Base-by-base conservation (phyloP, 2,888 invertebrate species). In the Chironomus riparius region DNA sequence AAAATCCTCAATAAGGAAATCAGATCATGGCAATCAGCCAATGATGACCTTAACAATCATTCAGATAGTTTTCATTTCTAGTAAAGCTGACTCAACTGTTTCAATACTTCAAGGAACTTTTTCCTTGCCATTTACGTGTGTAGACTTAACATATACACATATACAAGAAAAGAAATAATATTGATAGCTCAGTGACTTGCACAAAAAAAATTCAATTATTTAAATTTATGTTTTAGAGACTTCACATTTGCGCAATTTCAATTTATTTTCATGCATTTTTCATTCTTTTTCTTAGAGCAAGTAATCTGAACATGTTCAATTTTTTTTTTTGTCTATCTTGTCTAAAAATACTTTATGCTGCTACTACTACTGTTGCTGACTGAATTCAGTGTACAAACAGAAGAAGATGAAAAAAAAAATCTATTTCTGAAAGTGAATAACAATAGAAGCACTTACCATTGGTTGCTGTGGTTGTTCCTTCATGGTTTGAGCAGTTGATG, bases 381-480 rank as follows among this genome's bases (percentile, higher is more conserved):
- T 50, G 50, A 50, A 50, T 15, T 56, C 56, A 7, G 4, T 18
- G 56, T 15, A 15, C n/a, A 18, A 1, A 56, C 4, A 56, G 10
- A 28, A 50, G 18, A 56, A 5, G 56, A 15, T 2, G 6, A 2
- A 12, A 12, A 28, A 4, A 48, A 12, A 12, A 50, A 50, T 56
- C 56, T 56, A 56, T 56, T 56, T n/a, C 56, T 56, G 18, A 7
- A 56, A 56, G 18, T 38, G 38, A 38, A 38, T 38, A 38, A 38
- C 38, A 38, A 50, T 50, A 50, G 15, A 56, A 18, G 13, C 65
- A 80, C 83, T 82, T 77, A 84, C 84, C 84, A 84, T 84, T 56
- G 84, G 83, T 79, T 84, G 84, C 79, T 84, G 85, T 77, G 83
- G 84, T 81, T 84, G 84, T 81, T 84, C 84, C 80, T 84, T 84